phyloP scores from a whole-genome alignment of 2,797 vertebrate species.

The Aulostomus chinensis region DNA sequence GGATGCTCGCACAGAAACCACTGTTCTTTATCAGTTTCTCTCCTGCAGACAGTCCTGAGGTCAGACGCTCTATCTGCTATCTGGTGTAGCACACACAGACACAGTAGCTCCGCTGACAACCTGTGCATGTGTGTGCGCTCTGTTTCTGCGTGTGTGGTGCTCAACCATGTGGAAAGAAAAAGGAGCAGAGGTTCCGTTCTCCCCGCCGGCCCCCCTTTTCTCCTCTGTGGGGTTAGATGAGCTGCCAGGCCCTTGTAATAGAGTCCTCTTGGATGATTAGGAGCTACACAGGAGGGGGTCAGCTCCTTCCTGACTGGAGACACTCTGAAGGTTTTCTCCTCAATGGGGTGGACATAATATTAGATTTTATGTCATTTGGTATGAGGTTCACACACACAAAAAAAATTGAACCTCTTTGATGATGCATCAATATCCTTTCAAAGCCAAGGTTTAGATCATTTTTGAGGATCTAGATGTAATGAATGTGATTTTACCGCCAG shows the following conservation, averaged over 20 bases:
- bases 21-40: conserved; percentile 15
- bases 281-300: conserved; percentile 85
- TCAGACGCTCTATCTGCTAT: conserved; percentile 90
- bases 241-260: conserved; percentile 93
- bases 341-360: conserved; percentile 37
- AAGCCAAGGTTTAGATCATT: conserved; percentile 32
- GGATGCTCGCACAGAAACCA: no score
- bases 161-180: conserved; percentile 72
- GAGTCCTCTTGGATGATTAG: conserved; percentile 98
- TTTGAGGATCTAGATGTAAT: conserved; percentile 26
- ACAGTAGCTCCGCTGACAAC: conserved; percentile 65
- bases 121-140: conserved; percentile 12
- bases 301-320: conserved; percentile 84
- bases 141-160: conserved; percentile 34
- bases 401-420: conserved; percentile 22
- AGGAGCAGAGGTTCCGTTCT: conserved; percentile 86
- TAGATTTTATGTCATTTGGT: conserved; percentile 38
- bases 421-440: conserved; percentile 22
- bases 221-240: conserved; percentile 86
- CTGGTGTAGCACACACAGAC: conserved; percentile 69
- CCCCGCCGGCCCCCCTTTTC: conserved; percentile 75
- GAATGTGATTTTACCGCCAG: conserved; percentile 37
- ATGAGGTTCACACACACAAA: conserved; percentile 15
- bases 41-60: conserved; percentile 85
- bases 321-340: conserved; percentile 45